Base-by-base conservation (phyloP, 1,140 invertebrate genomes). In the Rhizoglyphus robini region DNA sequence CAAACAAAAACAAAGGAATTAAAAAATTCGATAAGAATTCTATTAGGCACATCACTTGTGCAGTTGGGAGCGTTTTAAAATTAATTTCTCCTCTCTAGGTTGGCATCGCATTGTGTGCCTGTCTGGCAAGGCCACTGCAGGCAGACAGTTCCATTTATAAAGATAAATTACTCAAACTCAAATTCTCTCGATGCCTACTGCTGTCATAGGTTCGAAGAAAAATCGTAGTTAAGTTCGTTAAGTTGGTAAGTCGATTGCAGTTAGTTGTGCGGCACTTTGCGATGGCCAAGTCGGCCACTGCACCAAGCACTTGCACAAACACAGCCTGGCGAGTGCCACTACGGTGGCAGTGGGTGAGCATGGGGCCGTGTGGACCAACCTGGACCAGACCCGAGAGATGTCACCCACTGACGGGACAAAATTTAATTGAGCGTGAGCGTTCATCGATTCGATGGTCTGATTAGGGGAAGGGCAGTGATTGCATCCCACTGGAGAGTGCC, bases 71-170 rank as follows among this genome's bases (percentile, higher is more conserved):
- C 20, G 51, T 32, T 54, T 54, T 54, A 54, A 54, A 54, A 54
- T 54, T 54, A 54, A 54, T 54, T 54, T 54, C 51, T 54, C 15
- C 51, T 27, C 51, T 41, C 36, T 41, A 8, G 8, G 36, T 18
- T 41, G 36, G 8, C 36, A 41, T 18, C 36, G 18, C 18, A 11
- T 18, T 8, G 18, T 41, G 36, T 41, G 36, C 8, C n/a, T n/a
- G n/a, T n/a, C n/a, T 8, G 36, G 36, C 36, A 41, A 41, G 36
- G 18, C 8, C 36, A 11, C 36, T 41, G 36, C 8, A 18, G 20
- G 31, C 51, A 54, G 51, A 54, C 51, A 54, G 51, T 54, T 54
- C 51, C 51, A 54, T 54, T 54, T 54, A 54, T 54, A 54, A 54
- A 54, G 51, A 54, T 54, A 54, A 54, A 54, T 54, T 54, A 54